Evolutionary conservation across 1,140 invertebrate species (phyloP), one percentile per base, ranked within the genome.

Genomic region (Papilio aristodemus): DNA sequence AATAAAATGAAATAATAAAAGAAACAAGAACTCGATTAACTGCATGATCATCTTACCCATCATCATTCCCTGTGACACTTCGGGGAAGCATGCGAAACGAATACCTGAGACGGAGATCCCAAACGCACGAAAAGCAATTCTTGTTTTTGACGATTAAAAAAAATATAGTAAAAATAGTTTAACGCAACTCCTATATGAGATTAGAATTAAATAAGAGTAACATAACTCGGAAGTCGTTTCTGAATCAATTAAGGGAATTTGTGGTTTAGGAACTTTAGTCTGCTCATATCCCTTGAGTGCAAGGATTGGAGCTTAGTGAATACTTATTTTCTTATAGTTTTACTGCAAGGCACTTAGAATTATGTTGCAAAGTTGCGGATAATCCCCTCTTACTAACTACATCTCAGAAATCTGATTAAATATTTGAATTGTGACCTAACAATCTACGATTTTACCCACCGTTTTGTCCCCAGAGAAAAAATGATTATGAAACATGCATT

Each of bases 171-270:
- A 50, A 54, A 62, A 37, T 62, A 13, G 9, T 60, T 38, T 11
- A 37, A 19, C 14, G n/a, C 14, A 60, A 60, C 17, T 60, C 0
- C 37, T 60, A 60, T 37, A 17, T 37, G 39, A 43, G 60, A 64
- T 64, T 64, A 43, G 38, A 64, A 64, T 38, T 64, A 64, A 43
- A 37, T 39, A 36, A 13, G 38, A 64, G 19, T 64, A 64, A 64
- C 11, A 43, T 43, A 60, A 60, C 32, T 60, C 60, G 9, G n/a
- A 32, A 66, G 41, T 66, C 13, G 22, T 36, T 66, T 32, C 63
- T 46, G 63, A 66, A 66, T 66, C 63, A 66, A 66, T 66, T 66
- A 66, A 66, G 41, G 39, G 39, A 66, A 22, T 66, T 66, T 66
- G 41, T 66, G 41, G 63, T 66, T 66, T 17, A 43, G 38, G 43